These are phyloP conservation scores for Tetraodon nigroviridis DNA, from an alignment of 2,113 vertebrate species.

Conservation along the genomic window DNA sequence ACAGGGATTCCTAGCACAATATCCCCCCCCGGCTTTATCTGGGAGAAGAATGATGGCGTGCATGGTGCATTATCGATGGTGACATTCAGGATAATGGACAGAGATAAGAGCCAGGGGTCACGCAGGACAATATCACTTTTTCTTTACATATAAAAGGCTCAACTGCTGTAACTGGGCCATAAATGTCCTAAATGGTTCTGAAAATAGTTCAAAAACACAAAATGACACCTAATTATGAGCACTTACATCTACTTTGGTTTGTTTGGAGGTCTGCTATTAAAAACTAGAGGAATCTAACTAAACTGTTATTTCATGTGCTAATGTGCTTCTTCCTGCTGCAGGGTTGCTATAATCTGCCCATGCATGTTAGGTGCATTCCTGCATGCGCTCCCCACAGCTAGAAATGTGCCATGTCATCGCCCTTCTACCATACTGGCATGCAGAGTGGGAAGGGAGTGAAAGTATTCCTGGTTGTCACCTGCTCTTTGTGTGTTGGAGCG, in stretches of 20 bases:
- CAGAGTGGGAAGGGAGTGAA: slow-evolving; percentile 34
- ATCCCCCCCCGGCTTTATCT: slow-evolving; percentile 45
- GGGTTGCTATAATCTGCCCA: not conserved
- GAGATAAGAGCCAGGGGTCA: slow-evolving; percentile 51
- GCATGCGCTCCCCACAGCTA: not conserved
- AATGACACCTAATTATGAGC: not conserved
- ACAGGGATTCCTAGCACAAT: slow-evolving; percentile 43
- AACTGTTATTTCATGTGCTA: too few relatives aligned
- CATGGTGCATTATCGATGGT: slow-evolving; percentile 41
- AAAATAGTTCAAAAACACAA: not conserved
- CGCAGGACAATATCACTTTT: slow-evolving; percentile 29
- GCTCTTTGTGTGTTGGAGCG: slow-evolving; percentile 44
- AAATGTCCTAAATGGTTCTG: slow-evolving; percentile 26
- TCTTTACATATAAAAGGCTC: slow-evolving; percentile 20
- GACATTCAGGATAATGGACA: slow-evolving; percentile 45
- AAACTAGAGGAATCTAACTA: not conserved
- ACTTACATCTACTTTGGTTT: not conserved
- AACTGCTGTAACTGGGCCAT: slow-evolving; percentile 36
- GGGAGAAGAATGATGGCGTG: slow-evolving; percentile 44
- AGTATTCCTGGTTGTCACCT: slow-evolving; percentile 66
- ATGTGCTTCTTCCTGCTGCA: too few relatives aligned
- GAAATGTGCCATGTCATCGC: slow-evolving; percentile 38
- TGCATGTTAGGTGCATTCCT: not conserved
- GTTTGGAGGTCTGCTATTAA: not conserved
- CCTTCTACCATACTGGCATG: slow-evolving; percentile 24